Evolutionary conservation across 1,140 invertebrate species (phyloP).

Genomic region (Liolophura sinensis): DNA sequence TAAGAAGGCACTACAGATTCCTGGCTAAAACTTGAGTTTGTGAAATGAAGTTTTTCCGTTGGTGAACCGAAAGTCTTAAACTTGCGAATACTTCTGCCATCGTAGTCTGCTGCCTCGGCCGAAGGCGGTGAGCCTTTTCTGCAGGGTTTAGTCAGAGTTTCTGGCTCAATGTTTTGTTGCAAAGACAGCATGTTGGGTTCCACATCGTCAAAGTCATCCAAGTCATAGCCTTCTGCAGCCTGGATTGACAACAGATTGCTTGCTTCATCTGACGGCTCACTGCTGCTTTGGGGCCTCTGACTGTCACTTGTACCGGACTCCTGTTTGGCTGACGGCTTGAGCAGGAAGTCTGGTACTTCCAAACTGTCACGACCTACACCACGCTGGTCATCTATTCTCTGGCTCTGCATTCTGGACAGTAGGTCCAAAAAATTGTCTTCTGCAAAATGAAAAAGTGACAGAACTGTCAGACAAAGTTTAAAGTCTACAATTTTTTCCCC

Average conservation of each 20-base stretch:
- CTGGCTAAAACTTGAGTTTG: slow-evolving; percentile 28
- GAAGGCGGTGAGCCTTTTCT: slow-evolving; percentile 12
- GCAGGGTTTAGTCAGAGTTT: neutral
- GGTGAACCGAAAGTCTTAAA: slow-evolving; percentile 3
- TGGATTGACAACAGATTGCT: slow-evolving; percentile 15
- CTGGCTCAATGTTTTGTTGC: slow-evolving; percentile 11
- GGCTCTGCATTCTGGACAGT: slow-evolving; percentile 74
- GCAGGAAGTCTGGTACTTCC: slow-evolving; percentile 78
- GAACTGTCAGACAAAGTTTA: neutral
- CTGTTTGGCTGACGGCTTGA: slow-evolving; percentile 40
- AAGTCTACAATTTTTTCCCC: neutral
- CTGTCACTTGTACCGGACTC: slow-evolving; percentile 15
- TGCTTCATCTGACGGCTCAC: slow-evolving; percentile 5
- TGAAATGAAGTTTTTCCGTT: slow-evolving; percentile 6
- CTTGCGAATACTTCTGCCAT: neutral
- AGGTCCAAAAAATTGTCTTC: slow-evolving; percentile 66
- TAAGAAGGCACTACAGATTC: slow-evolving; percentile 27
- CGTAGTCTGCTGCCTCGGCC: slow-evolving; percentile 10
- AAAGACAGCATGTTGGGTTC: slow-evolving; percentile 10
- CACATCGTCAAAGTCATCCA: slow-evolving; percentile 16
- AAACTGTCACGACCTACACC: slow-evolving; percentile 77
- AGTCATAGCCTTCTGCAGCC: slow-evolving; percentile 22
- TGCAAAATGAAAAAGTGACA: slow-evolving; percentile 16
- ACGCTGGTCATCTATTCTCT: slow-evolving; percentile 78
- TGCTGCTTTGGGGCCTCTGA: neutral